phyloP scores from a whole-genome alignment of 1,140 invertebrate species.

The Asbolus verrucosus region DNA sequence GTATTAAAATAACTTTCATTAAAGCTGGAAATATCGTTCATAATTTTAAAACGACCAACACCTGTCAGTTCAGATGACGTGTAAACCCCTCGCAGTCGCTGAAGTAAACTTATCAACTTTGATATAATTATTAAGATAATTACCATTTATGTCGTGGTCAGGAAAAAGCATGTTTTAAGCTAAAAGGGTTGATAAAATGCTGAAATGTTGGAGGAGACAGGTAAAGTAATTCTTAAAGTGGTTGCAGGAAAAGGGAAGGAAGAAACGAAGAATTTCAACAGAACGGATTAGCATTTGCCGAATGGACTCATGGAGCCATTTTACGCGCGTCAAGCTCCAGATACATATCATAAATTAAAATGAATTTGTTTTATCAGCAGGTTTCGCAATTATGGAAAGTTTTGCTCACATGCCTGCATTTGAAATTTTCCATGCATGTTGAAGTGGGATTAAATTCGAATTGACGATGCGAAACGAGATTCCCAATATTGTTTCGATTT shows the following conservation, averaged over 20 bases:
- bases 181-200: constrained; percentile 28
- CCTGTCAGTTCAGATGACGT: constrained; percentile 14
- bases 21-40: constrained; percentile 14
- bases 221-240: constrained; percentile 34
- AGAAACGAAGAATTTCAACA: constrained; percentile 10
- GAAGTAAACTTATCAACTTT: constrained; percentile 12
- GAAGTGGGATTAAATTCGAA: background rate
- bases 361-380: background rate
- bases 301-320: constrained; percentile 2
- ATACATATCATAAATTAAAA: constrained; percentile 9
- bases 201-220: background rate
- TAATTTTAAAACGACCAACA: constrained; percentile 3
- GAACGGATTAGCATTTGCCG: too few species aligned
- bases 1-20: constrained; percentile 12
- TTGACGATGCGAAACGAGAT: background rate
- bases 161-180: constrained; percentile 5
- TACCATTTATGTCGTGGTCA: constrained; percentile 19
- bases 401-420: too few species aligned
- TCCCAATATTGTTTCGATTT: too few species aligned
- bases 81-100: constrained; percentile 6
- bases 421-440: too few species aligned
- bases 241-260: constrained; percentile 11
- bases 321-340: background rate
- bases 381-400: too few species aligned
- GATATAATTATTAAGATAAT: constrained; percentile 29